Percentiles rank a stretch among this genome's conserved stretches.
These are phyloP conservation scores for Micropterix aruncella DNA, from an alignment of 2,888 invertebrate species.

Conservation along the genomic window DNA sequence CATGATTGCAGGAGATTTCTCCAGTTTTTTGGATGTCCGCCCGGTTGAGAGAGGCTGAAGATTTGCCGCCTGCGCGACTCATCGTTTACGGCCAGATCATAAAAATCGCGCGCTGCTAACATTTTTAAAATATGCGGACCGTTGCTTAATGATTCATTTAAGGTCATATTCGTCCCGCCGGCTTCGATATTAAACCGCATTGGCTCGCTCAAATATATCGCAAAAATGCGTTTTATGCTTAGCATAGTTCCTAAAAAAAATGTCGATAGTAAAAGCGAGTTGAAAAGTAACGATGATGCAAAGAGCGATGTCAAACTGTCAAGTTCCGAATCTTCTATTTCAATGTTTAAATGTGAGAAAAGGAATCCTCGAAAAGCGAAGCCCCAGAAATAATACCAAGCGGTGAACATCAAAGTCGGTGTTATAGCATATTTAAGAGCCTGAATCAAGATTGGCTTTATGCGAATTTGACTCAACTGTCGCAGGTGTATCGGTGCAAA, in stretches of 20 bases:
- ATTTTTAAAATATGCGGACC: slow-evolving; percentile 57
- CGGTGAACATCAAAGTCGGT: slow-evolving; percentile 46
- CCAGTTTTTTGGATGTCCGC: slow-evolving; percentile 84
- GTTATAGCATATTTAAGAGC: slow-evolving; percentile 43
- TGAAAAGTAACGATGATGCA: slow-evolving; percentile 38
- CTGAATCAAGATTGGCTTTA: slow-evolving; percentile 39
- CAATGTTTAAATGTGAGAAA: slow-evolving; percentile 35
- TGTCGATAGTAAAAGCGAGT: slow-evolving; percentile 54
- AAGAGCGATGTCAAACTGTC: slow-evolving; percentile 33
- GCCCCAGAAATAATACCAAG: slow-evolving; percentile 49
- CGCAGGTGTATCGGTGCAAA: slow-evolving; percentile 60
- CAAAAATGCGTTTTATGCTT: slow-evolving; percentile 54
- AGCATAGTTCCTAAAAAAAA: slow-evolving; percentile 57
- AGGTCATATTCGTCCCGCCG: slow-evolving; percentile 27
- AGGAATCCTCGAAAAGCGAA: slow-evolving; percentile 34
- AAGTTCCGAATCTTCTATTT: slow-evolving; percentile 35
- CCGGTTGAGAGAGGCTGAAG: slow-evolving; percentile 64
- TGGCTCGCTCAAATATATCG: slow-evolving; percentile 56
- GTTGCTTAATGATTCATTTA: slow-evolving; percentile 47
- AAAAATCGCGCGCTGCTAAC: slow-evolving; percentile 62
- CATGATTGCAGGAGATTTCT: slow-evolving; percentile 52
- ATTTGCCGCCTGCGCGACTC: slow-evolving; percentile 43
- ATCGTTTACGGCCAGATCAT: slow-evolving; percentile 49
- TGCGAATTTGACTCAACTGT: slow-evolving; percentile 50
- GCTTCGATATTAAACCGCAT: slow-evolving; percentile 48